A percentile compares a stretch with the other conserved stretches of the same genome.
Evolutionary conservation across 2,888 invertebrate genomes (phyloP).

Genomic region (Myopa testacea): DNA sequence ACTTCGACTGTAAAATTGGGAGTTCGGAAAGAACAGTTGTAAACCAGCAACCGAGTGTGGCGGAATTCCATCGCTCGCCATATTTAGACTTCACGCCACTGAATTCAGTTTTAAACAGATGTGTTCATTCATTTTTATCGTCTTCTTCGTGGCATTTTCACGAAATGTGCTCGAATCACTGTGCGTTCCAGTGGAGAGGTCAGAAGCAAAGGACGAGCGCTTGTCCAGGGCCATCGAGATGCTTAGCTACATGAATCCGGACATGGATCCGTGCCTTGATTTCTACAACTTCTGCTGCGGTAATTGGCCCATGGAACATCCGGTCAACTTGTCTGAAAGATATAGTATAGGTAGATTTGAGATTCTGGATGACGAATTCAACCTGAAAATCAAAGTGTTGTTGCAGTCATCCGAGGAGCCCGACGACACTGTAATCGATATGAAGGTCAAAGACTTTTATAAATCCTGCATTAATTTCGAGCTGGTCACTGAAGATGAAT

Average conservation of each 20-base stretch:
- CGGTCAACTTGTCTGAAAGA: slow-evolving; percentile 49
- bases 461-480: slow-evolving; percentile 54
- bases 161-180: neutral
- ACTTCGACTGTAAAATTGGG: no score
- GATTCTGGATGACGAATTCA: slow-evolving; percentile 51
- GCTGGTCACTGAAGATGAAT: neutral
- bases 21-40: no score
- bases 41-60: no score
- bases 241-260: slow-evolving; percentile 55
- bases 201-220: neutral
- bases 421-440: slow-evolving; percentile 54
- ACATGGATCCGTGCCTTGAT: slow-evolving; percentile 58
- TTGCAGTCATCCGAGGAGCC: slow-evolving; percentile 45
- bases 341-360: slow-evolving; percentile 59
- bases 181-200: neutral
- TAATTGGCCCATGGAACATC: slow-evolving; percentile 56
- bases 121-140: no score
- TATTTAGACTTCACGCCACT: no score
- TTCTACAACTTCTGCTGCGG: slow-evolving; percentile 65
- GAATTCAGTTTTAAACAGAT: no score
- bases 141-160: no score
- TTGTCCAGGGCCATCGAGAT: slow-evolving; percentile 55
- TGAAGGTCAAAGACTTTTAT: slow-evolving; percentile 60
- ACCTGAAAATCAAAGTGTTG: slow-evolving; percentile 53
- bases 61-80: no score